Base-by-base conservation (phyloP, 2,797 vertebrate genomes). In the Falco cherrug region DNA sequence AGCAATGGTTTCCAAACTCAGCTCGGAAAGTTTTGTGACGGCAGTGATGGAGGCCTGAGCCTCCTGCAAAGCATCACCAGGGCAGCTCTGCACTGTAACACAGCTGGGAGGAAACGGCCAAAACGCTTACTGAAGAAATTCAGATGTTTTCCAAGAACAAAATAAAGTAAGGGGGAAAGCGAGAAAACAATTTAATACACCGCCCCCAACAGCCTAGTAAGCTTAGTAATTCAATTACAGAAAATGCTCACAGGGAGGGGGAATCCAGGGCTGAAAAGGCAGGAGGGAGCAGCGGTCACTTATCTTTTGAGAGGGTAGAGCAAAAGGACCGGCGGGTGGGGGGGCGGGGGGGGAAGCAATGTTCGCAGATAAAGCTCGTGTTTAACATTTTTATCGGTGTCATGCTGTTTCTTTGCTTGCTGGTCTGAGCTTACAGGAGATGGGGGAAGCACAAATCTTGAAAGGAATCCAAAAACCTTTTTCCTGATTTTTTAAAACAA, bases 291-390 rank as follows among this genome's bases (percentile, higher is more conserved):
- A 86, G 71, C 17, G 57, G 68, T 84, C 87, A 96, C 92, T 96
- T 95, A 96, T 93, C 96, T 95, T 95, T 94, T 80, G 71, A 78
- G 84, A 96, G 65, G 81, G 82, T 56, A 45, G 17, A 45, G 43
- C 43, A 17, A 70, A 96, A 69, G 54, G 76, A 60, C n/a, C 83
- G 37, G 33, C 45, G 35, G 35, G 4, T 37, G 37, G 37, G 37
- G 37, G 37, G 35, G 35, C 11, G 37, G 37, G 39, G 33, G 47
- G 35, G 35, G 4, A 69, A 89, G 54, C 28, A 29, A 48, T 35
- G 54, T 41, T 89, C 20, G 14, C 0, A 82, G 94, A 96, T 75
- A 94, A 91, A 93, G 60, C 37, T 91, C 47, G n/a, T 4, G 22
- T 78, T 77, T 63, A 67, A 96, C 73, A 65, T 69, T 93, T 94